phyloP scores from a whole-genome alignment of 2,888 invertebrate species.

The Schizotus pectinicornis region DNA sequence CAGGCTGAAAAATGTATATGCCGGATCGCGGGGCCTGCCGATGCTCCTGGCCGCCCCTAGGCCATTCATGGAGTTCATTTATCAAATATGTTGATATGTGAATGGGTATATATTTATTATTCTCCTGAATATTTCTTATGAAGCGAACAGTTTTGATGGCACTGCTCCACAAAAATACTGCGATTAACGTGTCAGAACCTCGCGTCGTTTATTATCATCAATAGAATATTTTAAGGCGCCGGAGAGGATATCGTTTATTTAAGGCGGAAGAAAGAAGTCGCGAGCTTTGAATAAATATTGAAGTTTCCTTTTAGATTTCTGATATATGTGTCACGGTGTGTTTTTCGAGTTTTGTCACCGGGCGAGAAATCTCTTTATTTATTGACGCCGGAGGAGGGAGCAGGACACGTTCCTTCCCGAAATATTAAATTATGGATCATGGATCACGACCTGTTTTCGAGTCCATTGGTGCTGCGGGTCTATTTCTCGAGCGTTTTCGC shows the following conservation, averaged over 20 bases:
- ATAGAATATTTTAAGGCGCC: conserved; percentile 27
- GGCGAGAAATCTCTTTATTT: conserved; percentile 34
- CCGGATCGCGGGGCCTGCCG: conserved; percentile 1
- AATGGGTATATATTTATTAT: conserved; percentile 36
- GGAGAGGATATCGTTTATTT: conserved; percentile 28
- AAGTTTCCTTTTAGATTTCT: conserved; percentile 37
- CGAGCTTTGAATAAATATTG: conserved; percentile 39
- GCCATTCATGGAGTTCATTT: conserved; percentile 32
- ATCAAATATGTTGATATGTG: conserved; percentile 39
- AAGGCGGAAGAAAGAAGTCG: conserved; percentile 31
- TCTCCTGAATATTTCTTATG: conserved; percentile 22
- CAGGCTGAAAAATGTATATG: conserved; percentile 34
- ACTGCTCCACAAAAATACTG: conserved; percentile 22
- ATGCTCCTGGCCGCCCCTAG: conserved; percentile 2
- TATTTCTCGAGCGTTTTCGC: conserved; percentile 21
- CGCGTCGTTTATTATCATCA: conserved; percentile 43
- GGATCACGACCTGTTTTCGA: conserved; percentile 11
- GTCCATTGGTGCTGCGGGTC: conserved; percentile 16
- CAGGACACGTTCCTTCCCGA: conserved; percentile 15
- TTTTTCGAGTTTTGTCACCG: conserved; percentile 32
- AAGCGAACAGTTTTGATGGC: neutral
- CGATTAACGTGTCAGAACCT: conserved; percentile 47
- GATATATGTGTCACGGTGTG: conserved; percentile 27
- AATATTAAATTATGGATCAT: conserved; percentile 26
- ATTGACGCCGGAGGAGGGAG: conserved; percentile 21